Evolutionary conservation across 64 coral and sea anemone species (phyloP).

Genomic region (Montipora efflorescens): DNA sequence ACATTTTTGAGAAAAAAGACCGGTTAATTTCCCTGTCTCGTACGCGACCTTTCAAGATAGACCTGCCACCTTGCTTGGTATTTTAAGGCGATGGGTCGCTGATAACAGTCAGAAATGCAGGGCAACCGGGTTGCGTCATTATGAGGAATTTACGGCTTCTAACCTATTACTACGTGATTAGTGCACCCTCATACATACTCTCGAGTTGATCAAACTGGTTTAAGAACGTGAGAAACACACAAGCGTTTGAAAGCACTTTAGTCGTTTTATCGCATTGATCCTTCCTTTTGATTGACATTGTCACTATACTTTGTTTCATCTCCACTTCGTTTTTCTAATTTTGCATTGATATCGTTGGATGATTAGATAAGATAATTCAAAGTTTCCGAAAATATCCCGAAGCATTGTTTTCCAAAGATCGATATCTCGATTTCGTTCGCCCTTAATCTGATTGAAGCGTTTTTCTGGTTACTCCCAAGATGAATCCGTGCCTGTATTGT

Average conservation of each 20-base stretch:
- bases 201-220: background rate
- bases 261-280: background rate
- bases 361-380: background rate
- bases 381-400: background rate
- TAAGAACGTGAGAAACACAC: background rate
- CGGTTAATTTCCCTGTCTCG: too few relatives aligned
- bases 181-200: background rate
- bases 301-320: background rate
- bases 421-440: background rate
- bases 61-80: too few relatives aligned
- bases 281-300: background rate
- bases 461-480: background rate
- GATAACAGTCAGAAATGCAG: too few relatives aligned
- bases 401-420: background rate
- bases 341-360: background rate
- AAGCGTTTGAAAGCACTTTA: background rate
- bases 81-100: too few relatives aligned
- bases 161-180: background rate
- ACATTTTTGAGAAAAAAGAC: too few relatives aligned
- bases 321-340: background rate
- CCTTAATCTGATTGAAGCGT: background rate
- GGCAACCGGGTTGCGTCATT: too few relatives aligned
- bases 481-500: background rate
- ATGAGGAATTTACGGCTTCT: background rate
- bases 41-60: too few relatives aligned